Evolutionary conservation across 2,888 invertebrate species (phyloP).

Genomic region (Yponomeuta malinellus): DNA sequence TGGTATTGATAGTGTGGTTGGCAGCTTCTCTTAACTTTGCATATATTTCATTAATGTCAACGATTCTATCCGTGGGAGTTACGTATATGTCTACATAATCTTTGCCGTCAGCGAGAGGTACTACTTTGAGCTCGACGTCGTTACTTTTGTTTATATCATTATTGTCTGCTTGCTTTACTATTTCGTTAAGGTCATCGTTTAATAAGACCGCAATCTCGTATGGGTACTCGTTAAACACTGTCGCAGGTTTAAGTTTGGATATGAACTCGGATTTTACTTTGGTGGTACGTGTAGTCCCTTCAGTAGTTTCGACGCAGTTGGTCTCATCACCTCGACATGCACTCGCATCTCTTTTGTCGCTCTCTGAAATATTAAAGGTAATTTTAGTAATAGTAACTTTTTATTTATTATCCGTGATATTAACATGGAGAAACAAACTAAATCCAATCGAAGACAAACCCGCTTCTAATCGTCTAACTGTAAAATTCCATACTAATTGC

Average conservation of each 20-base stretch:
- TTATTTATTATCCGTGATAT: too few relatives aligned
- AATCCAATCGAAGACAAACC: too few relatives aligned
- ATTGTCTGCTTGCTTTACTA: neutral
- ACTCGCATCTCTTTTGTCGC: neutral
- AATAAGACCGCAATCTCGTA: constrained; percentile 47
- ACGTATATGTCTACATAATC: neutral
- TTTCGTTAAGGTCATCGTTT: constrained; percentile 26
- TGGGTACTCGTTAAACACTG: constrained; percentile 50
- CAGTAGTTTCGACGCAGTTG: neutral
- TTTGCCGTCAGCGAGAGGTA: neutral
- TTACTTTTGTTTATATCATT: neutral
- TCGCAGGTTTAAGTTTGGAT: constrained; percentile 34
- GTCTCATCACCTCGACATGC: neutral
- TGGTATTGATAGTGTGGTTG: constrained; percentile 26
- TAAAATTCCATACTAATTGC: too few relatives aligned
- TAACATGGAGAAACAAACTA: too few relatives aligned
- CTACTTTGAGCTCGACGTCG: neutral
- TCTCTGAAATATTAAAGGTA: neutral
- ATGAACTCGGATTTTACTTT: constrained; percentile 16
- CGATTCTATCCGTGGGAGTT: neutral
- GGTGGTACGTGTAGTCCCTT: neutral
- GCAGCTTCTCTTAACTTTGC: constrained; percentile 36
- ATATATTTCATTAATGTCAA: constrained; percentile 25
- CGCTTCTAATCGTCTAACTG: too few relatives aligned
- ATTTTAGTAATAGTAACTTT: too few relatives aligned